Conservation (phyloP, 2,888 invertebrate species). For the Tetragnatha montana region DNA sequence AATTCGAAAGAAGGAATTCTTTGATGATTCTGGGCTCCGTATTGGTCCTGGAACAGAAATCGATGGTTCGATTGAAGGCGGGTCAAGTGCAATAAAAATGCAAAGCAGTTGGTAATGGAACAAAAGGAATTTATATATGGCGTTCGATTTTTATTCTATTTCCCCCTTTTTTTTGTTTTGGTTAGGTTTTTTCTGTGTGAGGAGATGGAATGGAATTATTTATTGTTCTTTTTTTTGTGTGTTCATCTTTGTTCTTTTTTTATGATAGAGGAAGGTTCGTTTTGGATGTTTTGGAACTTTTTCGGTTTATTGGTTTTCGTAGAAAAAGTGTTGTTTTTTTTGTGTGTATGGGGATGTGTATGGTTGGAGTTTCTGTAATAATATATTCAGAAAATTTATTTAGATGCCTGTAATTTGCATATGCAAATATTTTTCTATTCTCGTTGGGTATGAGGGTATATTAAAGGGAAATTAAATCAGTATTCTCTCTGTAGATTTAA, state of each 20-base stretch:
- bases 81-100: constrained; percentile 44
- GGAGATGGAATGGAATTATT: constrained; percentile 44
- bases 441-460: too few relatives aligned
- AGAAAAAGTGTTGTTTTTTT: not conserved
- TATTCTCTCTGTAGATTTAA: too few relatives aligned
- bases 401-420: too few relatives aligned
- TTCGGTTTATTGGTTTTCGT: not conserved
- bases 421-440: too few relatives aligned
- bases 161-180: not conserved
- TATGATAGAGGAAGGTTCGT: not conserved
- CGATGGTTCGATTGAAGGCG: constrained; percentile 22
- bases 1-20: not conserved
- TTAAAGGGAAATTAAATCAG: too few relatives aligned
- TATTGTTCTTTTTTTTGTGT: constrained; percentile 17
- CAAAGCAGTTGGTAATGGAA: constrained; percentile 50
- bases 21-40: constrained; percentile 37
- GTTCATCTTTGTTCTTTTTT: not conserved
- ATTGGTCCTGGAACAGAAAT: constrained; percentile 46
- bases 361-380: too few relatives aligned
- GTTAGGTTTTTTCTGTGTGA: constrained; percentile 15
- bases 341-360: not conserved
- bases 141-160: constrained; percentile 12
- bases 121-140: constrained; percentile 32
- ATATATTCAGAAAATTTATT: too few relatives aligned
- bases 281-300: not conserved